Evolutionary conservation across 2,797 vertebrate species (phyloP).

Genomic region (Enteromius argenteus): DNA sequence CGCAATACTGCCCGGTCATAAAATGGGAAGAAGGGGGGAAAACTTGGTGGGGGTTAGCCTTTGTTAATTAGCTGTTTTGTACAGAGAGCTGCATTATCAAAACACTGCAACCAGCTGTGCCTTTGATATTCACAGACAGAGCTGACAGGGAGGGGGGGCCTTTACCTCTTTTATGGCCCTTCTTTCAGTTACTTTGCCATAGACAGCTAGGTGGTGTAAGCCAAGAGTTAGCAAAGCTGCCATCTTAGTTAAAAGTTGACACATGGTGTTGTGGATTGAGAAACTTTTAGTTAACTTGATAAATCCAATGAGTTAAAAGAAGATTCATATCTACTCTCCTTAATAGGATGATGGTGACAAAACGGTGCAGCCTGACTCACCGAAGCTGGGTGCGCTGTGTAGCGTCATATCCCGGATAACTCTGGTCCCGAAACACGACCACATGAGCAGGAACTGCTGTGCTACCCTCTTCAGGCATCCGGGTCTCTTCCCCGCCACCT

Average conservation of each 20-base stretch:
- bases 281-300: constrained; percentile 9
- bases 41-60: constrained; percentile 70
- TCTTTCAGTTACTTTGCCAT: constrained; percentile 71
- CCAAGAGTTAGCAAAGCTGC: constrained; percentile 52
- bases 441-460: constrained; percentile 99
- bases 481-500: constrained; percentile 96
- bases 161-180: constrained; percentile 70
- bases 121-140: constrained; percentile 88
- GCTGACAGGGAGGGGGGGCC: constrained; percentile 64
- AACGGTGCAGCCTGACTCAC: constrained; percentile 76
- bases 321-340: not conserved
- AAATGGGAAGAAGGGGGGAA: constrained; percentile 77
- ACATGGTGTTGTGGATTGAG: constrained; percentile 26
- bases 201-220: constrained; percentile 63
- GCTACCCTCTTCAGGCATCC: constrained; percentile 95
- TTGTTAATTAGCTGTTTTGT: constrained; percentile 92
- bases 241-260: constrained; percentile 58
- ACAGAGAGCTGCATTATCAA: constrained; percentile 85
- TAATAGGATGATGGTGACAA: not conserved
- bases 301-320: not conserved
- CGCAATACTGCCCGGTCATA: constrained; percentile 76
- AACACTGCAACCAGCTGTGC: constrained; percentile 90
- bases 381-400: constrained; percentile 98
- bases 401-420: constrained; percentile 99
- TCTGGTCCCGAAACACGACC: constrained; percentile 98